Evolutionary conservation across 2,888 invertebrate species (phyloP).

Genomic region (Chouioia cunea): DNA sequence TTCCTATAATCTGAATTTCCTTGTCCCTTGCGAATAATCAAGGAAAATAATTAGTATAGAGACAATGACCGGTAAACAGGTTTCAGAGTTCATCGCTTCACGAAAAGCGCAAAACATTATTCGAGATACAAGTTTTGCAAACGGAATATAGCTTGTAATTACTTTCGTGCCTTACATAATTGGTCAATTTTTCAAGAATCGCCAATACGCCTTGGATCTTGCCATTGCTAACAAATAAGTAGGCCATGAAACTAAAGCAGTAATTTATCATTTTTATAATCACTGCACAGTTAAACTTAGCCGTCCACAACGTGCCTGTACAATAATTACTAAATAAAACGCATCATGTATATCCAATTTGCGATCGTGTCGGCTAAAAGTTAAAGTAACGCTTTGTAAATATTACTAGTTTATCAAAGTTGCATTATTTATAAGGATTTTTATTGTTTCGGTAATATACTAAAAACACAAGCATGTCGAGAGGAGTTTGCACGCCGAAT

Average conservation of each 20-base stretch:
- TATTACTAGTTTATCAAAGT: slow-evolving; percentile 31
- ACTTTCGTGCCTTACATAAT: slow-evolving; percentile 37
- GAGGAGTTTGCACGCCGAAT: not conserved
- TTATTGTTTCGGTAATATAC: slow-evolving; percentile 28
- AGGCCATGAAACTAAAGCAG: slow-evolving; percentile 26
- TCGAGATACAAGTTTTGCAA: slow-evolving; percentile 16
- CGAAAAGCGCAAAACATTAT: slow-evolving; percentile 8
- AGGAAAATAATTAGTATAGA: slow-evolving; percentile 2
- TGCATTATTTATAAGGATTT: slow-evolving; percentile 22
- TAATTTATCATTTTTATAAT: slow-evolving; percentile 35
- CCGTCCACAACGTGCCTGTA: slow-evolving; percentile 58
- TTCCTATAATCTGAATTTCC: slow-evolving; percentile 36
- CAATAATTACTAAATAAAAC: slow-evolving; percentile 32
- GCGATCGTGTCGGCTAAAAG: slow-evolving; percentile 13
- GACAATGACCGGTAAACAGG: slow-evolving; percentile 29
- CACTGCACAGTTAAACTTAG: slow-evolving; percentile 45
- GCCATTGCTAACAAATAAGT: slow-evolving; percentile 39
- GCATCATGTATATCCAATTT: slow-evolving; percentile 26
- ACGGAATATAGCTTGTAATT: slow-evolving; percentile 7
- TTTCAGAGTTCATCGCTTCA: slow-evolving; percentile 9
- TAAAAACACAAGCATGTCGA: slow-evolving; percentile 17
- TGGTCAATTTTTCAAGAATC: not conserved
- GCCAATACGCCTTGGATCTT: slow-evolving; percentile 40
- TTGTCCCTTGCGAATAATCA: not conserved
- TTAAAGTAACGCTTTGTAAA: slow-evolving; percentile 29